phyloP scores from a whole-genome alignment of 64 coral and sea anemone species.

The Pocillopora damicornis region DNA sequence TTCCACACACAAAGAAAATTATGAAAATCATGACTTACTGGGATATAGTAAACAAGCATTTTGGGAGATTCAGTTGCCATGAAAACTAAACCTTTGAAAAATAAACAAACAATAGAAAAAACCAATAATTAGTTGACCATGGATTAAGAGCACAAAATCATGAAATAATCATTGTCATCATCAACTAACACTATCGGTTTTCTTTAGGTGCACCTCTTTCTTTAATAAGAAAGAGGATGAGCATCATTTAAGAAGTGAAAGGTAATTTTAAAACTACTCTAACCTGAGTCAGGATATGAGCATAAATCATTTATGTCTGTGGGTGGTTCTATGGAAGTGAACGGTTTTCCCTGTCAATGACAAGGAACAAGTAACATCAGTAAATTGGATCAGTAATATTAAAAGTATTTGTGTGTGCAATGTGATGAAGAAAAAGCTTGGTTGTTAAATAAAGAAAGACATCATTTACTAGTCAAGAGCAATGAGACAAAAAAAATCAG shows the following conservation, averaged over 20 bases:
- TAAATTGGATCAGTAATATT: neutral
- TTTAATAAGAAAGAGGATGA: neutral
- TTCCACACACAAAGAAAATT: neutral
- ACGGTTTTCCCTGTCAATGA: constrained; percentile 76
- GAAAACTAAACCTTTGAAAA: constrained; percentile 77
- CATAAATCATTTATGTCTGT: constrained; percentile 92
- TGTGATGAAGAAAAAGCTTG: neutral
- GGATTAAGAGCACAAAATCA: no score
- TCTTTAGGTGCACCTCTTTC: no score
- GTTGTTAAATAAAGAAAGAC: no score
- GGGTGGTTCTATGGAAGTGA: constrained; percentile 88
- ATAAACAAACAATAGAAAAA: neutral
- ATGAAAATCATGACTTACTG: constrained; percentile 53
- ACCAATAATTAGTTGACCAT: neutral
- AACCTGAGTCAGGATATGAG: constrained; percentile 84
- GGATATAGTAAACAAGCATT: constrained; percentile 97
- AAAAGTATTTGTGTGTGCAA: neutral
- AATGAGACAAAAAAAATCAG: no score
- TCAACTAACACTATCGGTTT: no score
- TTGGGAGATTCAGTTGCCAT: constrained; percentile 95
- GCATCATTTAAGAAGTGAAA: neutral
- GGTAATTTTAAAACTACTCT: neutral
- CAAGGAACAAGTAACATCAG: no score
- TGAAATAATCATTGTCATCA: no score
- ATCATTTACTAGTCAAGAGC: no score